Evolutionary conservation across 1,140 invertebrate genomes (phyloP).

Genomic region (Ostrea edulis): DNA sequence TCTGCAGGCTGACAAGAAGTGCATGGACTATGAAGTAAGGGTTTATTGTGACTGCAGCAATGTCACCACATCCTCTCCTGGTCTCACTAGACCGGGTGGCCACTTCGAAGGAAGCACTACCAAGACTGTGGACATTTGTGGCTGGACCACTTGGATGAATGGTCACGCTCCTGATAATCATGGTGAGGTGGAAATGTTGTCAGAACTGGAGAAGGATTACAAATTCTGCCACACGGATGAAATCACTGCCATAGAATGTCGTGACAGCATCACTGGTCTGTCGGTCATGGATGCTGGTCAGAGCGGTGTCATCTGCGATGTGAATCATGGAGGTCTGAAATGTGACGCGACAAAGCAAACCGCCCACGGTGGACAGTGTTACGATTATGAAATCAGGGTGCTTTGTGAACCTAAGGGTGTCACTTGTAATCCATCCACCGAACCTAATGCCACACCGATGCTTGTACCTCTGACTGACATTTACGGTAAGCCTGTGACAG

Average conservation of each 20-base stretch:
- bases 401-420: constrained; percentile 71
- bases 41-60: constrained; percentile 49
- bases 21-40: constrained; percentile 65
- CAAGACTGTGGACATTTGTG: constrained; percentile 51
- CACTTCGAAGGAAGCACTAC: background rate
- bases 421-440: background rate
- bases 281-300: constrained; percentile 69
- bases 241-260: constrained; percentile 82
- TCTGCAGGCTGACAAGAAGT: constrained; percentile 51
- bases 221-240: constrained; percentile 71
- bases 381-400: constrained; percentile 79
- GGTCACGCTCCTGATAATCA: constrained; percentile 63
- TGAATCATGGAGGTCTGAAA: constrained; percentile 68
- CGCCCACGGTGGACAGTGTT: constrained; percentile 74
- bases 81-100: constrained; percentile 8
- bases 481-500: background rate
- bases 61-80: background rate
- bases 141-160: constrained; percentile 72
- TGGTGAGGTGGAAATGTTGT: constrained; percentile 70
- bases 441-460: constrained; percentile 11
- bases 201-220: constrained; percentile 45
- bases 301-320: constrained; percentile 43
- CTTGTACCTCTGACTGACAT: constrained; percentile 1
- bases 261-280: constrained; percentile 57
- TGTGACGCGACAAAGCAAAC: constrained; percentile 78